phyloP scores from a whole-genome alignment of 2,888 invertebrate species.

The Sinelater perroti region DNA sequence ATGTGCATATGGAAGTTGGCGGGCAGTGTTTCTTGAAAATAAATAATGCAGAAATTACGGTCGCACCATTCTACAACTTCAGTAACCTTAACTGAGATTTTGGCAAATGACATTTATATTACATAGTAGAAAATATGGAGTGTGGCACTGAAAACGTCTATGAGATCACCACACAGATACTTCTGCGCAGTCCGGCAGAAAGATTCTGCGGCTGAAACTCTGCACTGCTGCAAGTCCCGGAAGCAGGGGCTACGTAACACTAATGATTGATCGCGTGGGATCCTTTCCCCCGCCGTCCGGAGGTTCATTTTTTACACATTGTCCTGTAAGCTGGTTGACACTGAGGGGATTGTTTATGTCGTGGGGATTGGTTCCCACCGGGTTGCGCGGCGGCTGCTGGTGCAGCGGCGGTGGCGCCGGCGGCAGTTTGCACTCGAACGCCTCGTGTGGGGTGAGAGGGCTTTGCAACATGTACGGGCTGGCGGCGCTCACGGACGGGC shows the following conservation, averaged over 20 bases:
- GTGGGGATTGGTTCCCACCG: slow-evolving; percentile 90
- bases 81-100: slow-evolving; percentile 56
- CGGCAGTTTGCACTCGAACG: slow-evolving; percentile 58
- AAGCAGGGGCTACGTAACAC: slow-evolving; percentile 58
- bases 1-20: too few species aligned
- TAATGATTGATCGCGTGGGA: slow-evolving; percentile 59
- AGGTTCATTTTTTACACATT: slow-evolving; percentile 61
- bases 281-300: slow-evolving; percentile 56
- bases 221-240: slow-evolving; percentile 21
- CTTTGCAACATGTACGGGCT: slow-evolving; percentile 67
- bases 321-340: slow-evolving; percentile 88
- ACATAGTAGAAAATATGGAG: slow-evolving; percentile 57
- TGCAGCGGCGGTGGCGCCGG: slow-evolving; percentile 60
- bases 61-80: slow-evolving; percentile 27
- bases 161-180: slow-evolving; percentile 56
- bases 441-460: slow-evolving; percentile 60
- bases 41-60: neutral
- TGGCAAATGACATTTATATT: slow-evolving; percentile 64
- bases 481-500: slow-evolving; percentile 69
- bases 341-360: slow-evolving; percentile 93
- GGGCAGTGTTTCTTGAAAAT: too few species aligned
- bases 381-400: slow-evolving; percentile 70
- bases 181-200: slow-evolving; percentile 1
- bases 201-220: slow-evolving; percentile 5
- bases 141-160: slow-evolving; percentile 50